Evolutionary conservation across 2,888 invertebrate genomes (phyloP), one percentile per base, ranked within the genome.

Genomic region (Drosophila nr. perissopoda): DNA sequence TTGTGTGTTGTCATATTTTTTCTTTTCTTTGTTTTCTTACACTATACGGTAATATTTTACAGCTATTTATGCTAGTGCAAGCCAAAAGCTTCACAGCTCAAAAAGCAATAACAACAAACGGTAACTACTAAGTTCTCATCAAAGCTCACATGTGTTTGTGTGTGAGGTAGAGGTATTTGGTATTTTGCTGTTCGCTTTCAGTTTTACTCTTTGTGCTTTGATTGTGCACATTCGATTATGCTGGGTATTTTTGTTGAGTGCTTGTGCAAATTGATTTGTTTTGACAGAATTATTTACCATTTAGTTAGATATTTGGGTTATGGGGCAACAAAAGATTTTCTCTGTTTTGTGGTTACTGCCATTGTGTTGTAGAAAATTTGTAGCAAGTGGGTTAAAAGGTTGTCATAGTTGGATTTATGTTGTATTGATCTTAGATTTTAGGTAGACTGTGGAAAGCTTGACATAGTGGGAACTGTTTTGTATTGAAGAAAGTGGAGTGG

Each of bases 51-150:
- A 36, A 67, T 78, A 74, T 68, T 75, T 79, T 72, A 69, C 65
- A 53, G 80, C 72, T 79, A 79, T 71, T 78, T 78, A 68, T 68
- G 78, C 64, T 57, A 66, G 62, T 40, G 40, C 56, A 61, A 42
- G 34, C 42, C 62, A 71, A 66, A 58, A 66, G 49, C 33, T 69
- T 53, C 31, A 49, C 49, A 70, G 63, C 38, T 52, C 36, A 59
- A 54, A 25, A 40, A 16, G 33, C 36, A 54, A 60, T 29, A 60
- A 57, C 57, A 62, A 67, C 51, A 51, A 40, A 38, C 48, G 38
- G 8, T 34, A 61, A 34, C 48, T 38, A 31, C 52, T 36, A 53
- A 64, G 42, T 53, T 45, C 66, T 63, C 33, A 52, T 52, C 66
- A 62, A 56, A 57, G 29, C 31, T 10, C 21, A 42, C 4, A 42